Base-by-base conservation (phyloP, 2,888 invertebrate species). In the Microctonus brassicae region DNA sequence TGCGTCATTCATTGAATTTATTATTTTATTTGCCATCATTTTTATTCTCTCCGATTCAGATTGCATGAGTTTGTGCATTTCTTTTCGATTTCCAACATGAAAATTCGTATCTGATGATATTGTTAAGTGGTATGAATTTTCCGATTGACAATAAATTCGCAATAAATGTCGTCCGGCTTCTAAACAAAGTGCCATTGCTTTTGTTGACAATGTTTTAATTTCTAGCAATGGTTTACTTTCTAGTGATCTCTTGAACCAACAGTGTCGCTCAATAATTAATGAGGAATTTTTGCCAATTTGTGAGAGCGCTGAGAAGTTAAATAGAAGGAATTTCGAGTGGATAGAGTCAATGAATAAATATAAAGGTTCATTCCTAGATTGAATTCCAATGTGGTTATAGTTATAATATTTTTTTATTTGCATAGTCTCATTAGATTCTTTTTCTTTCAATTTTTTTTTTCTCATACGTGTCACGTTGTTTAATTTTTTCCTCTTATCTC, bases 291-390 rank as follows among this genome's bases (percentile, higher is more conserved):
- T 73, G 60, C 22, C 52, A 6, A 11, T 3, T 6, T 13, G 26
- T 42, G 58, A 36, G 3, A 73, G 58, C 9, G 73, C 68, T 20
- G 76, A 75, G 52, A 80, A 76, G 55, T 71, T 74, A 9, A 83
- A 55, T 0, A 83, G 69, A 33, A 82, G 76, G 33, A 83, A 81
- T 64, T 79, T 83, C 0, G 69, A 42, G 0, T 78, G 73, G 5
- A 73, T 0, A 0, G 83, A 83, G 63, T 83, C 83, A 39, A 75
- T 73, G 47, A 83, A 77, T 0, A 83, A 61, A 61, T 83, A 83
- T 10, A 83, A 26, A 0, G 80, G 78, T 34, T 81, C 80, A 74
- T 80, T 78, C 63, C 75, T 76, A 9, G 74, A 72, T 10, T 20
- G 62, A 10, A 24, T 33, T 64, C 75, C 71, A 5, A 73, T 73